These are phyloP conservation scores for Pollimyrus isidori DNA, from an alignment of 2,113 vertebrate genomes.

Conservation along the genomic window DNA sequence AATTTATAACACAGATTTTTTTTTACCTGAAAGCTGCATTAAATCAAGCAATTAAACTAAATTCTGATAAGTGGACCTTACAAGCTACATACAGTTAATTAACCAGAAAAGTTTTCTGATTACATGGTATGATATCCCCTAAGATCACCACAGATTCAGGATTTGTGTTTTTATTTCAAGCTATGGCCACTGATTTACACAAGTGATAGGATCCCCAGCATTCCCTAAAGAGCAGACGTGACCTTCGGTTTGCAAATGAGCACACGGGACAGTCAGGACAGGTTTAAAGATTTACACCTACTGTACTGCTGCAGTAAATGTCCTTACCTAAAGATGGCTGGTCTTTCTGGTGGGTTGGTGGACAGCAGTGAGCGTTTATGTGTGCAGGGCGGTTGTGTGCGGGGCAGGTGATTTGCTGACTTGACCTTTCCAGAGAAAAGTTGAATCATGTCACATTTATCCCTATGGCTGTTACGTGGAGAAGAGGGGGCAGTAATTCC, in stretches of 20 bases:
- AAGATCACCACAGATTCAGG: background rate
- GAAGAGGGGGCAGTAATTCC: background rate
- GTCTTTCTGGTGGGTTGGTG: background rate
- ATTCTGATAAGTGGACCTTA: background rate
- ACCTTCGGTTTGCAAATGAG: background rate
- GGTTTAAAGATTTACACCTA: conserved; percentile 10
- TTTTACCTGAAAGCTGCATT: background rate
- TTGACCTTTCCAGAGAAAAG: background rate
- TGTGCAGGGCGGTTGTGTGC: background rate
- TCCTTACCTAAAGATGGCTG: background rate
- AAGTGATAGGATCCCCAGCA: background rate
- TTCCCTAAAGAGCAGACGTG: background rate
- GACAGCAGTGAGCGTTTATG: no score
- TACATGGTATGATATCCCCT: background rate
- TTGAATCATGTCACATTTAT: background rate
- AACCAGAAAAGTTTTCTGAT: background rate
- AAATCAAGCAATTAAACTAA: background rate
- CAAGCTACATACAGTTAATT: background rate
- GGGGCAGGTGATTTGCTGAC: background rate
- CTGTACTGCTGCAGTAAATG: background rate
- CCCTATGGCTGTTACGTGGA: background rate
- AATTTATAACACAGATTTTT: background rate
- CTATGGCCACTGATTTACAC: background rate
- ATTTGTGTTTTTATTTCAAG: background rate
- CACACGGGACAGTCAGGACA: background rate